phyloP scores from a whole-genome alignment of 2,888 invertebrate genomes.

The Nycteola revayana region DNA sequence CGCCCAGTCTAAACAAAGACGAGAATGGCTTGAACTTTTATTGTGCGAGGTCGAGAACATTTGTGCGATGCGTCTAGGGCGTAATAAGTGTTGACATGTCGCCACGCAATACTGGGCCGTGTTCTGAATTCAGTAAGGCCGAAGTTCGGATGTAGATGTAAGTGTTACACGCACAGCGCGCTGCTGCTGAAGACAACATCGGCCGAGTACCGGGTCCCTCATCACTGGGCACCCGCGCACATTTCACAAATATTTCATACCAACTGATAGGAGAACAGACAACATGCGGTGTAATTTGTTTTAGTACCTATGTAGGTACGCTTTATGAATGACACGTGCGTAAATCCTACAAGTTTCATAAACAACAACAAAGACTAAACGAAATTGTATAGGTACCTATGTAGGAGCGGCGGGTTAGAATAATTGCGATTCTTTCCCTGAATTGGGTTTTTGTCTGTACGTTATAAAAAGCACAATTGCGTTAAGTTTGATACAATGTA shows the following conservation, averaged over 20 bases:
- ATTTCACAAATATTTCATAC: conserved; percentile 55
- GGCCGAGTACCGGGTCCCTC: conserved; percentile 71
- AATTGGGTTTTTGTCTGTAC: no score
- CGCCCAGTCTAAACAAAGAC: conserved; percentile 38
- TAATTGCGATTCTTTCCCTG: no score
- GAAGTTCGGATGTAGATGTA: conserved; percentile 44
- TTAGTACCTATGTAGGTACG: neutral
- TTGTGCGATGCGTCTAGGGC: conserved; percentile 70
- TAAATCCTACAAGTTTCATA: conserved; percentile 11
- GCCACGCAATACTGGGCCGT: conserved; percentile 54
- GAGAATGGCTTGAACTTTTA: conserved; percentile 47
- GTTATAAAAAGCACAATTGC: no score
- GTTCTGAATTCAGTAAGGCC: conserved; percentile 40
- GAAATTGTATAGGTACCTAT: neutral
- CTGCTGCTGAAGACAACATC: conserved; percentile 75
- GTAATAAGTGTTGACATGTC: conserved; percentile 59
- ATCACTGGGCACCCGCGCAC: conserved; percentile 63
- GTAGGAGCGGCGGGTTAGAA: no score
- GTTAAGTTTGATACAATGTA: no score
- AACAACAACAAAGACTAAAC: conserved; percentile 20
- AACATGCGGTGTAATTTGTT: no score
- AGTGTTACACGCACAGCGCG: conserved; percentile 57
- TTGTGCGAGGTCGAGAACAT: conserved; percentile 70
- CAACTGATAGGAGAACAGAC: no score
- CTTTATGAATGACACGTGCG: conserved; percentile 15